phyloP scores from a whole-genome alignment of 2,888 invertebrate genomes.

The Tuta absoluta region DNA sequence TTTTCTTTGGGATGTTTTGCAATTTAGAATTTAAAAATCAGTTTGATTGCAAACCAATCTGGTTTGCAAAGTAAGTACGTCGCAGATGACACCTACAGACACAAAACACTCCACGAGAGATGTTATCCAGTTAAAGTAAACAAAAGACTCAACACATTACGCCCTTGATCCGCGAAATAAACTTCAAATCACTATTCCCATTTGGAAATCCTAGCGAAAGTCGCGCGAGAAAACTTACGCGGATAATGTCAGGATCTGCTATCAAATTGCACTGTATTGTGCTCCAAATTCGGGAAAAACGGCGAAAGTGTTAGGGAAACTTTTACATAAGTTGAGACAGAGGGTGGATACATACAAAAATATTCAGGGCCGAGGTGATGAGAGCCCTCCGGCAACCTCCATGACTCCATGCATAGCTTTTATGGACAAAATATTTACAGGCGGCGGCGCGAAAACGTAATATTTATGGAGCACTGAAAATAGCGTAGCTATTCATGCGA shows the following conservation, averaged over 20 bases:
- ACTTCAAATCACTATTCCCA: slow-evolving; percentile 64
- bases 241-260: slow-evolving; percentile 69
- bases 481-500: slow-evolving; percentile 50
- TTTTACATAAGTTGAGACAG: slow-evolving; percentile 81
- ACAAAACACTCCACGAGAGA: background rate
- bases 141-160: slow-evolving; percentile 42
- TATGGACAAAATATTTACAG: slow-evolving; percentile 76
- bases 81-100: background rate
- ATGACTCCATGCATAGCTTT: slow-evolving; percentile 69
- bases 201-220: slow-evolving; percentile 56
- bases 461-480: slow-evolving; percentile 68
- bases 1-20: slow-evolving; percentile 27
- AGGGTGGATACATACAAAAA: slow-evolving; percentile 73
- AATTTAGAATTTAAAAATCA: background rate
- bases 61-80: slow-evolving; percentile 9
- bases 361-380: slow-evolving; percentile 78
- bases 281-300: slow-evolving; percentile 77
- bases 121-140: slow-evolving; percentile 2
- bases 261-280: slow-evolving; percentile 78
- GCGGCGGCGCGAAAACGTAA: slow-evolving; percentile 62
- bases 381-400: slow-evolving; percentile 64
- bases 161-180: slow-evolving; percentile 56
- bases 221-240: slow-evolving; percentile 53
- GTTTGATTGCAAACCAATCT: background rate
- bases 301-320: slow-evolving; percentile 75